Base-by-base conservation (phyloP, 2,888 invertebrate genomes). In the Salticus scenicus region DNA sequence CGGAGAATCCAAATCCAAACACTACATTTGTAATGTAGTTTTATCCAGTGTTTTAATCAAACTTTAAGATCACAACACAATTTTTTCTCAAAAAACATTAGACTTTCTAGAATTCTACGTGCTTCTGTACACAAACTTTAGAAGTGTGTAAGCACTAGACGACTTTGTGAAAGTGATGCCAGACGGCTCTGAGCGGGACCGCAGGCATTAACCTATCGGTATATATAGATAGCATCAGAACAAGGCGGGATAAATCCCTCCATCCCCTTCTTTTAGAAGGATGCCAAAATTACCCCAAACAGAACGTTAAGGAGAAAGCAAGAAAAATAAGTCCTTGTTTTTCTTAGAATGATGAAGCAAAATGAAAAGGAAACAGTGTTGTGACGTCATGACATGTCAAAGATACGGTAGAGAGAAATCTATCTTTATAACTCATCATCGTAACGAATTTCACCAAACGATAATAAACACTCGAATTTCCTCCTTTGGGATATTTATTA, bases 171-270 rank as follows among this genome's bases (percentile, higher is more conserved):
- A 57, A 57, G 57, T 24, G 24, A 57, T 24, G 57, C 10, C 47
- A 12, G 47, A n/a, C 2, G 10, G 37, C 42, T 10, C 14, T 47
- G 42, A 17, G 37, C 37, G 7, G 7, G 37, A 37, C 37, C 12
- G 47, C 47, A 47, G 57, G 17, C 57, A 57, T 57, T 57, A 57
- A 57, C 57, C 57, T 57, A 57, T 57, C 17, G 24, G 57, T 57
- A 24, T 57, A n/a, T n/a, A 57, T 57, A 57, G 57, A 57, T 57
- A 57, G 57, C 20, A 57, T 57, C 20, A 24, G 57, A 20, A 57
- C 14, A 2, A 37, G 37, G 37, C 37, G 37, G 37, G 37, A 37
- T 37, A 7, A 37, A 4, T 7, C 7, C 10, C 37, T 10, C 37
- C 37, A 4, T 47, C 17, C 17, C 17, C 42, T 17, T 1, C 42